Evolutionary conservation across 2,113 vertebrate genomes (phyloP), one percentile per base, ranked within the genome.

Genomic region (Gambusia affinis): DNA sequence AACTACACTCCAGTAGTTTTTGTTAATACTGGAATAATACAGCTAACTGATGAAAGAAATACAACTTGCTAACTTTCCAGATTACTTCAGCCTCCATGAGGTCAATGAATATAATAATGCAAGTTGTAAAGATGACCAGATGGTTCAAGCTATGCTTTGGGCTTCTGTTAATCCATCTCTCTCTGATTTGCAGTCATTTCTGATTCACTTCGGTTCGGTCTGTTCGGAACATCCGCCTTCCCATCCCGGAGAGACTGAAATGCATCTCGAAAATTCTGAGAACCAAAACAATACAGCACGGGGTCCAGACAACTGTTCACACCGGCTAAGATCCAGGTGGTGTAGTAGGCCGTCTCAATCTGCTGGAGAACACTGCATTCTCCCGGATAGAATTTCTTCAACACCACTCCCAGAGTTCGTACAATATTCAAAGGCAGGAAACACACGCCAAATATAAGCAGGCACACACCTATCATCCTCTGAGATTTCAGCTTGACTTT

Each of bases 391-490:
- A 70, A 81, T 35, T 87, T 89, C 8, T 77, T 90, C 7, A 93
- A 1, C 2, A 86, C 30, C 1, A 94, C 75, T 0, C 1, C 93
- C 0, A 85, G 0, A 0, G 91, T 93, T 27, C 93, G 86, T 8
- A 85, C 72, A 30, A 94, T 61, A 11, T 94, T 93, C 8, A 95
- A 73, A 1, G 94, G 94, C 12, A 88, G 87, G 75, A 94, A 95
- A 64, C 94, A 95, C 44, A 90, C 0, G 0, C 47, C 88, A 15
- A 95, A 95, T 67, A 93, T 95, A 11, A 91, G 2, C 68, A 95
- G 44, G 15, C 92, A 91, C 4, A 89, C 2, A 0, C 72, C 70
- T 1, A 94, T 85, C 90, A 92, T 93, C 83, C 86, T 85, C 47
- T 89, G 72, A 7, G 94, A 93, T 63, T 90, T 94, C n/a, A 67